Base-by-base conservation (phyloP, 30 jellyfish, hydroid and myxozoan genomes). In the Mastigias papua region DNA sequence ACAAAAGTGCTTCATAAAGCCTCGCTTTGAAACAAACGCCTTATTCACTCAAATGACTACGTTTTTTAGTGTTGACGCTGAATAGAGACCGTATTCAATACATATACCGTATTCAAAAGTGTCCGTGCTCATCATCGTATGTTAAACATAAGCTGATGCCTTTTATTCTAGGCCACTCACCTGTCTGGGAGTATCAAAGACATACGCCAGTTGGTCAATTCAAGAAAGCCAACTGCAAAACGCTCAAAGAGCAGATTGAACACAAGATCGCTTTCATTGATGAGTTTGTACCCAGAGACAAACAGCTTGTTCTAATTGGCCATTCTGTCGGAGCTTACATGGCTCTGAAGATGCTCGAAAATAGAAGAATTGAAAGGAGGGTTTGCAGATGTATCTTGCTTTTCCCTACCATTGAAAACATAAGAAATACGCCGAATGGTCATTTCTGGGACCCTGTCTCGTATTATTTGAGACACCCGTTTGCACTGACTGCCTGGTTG, bases 291-390 rank as follows among this genome's bases (percentile, higher is more conserved):
- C 98, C 98, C 0, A 75, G 67, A 23, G 82, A 76, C 79, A 86
- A 67, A 26, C 73, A 73, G 46, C 42, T 92, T 0, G 48, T 92
- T 22, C 86, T 92, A 0, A 87, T 92, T 65, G 98, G 98, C 25
- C 98, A 92, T 79, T 92, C 98, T 17, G 75, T 92, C 19, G 98
- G 98, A 16, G 92, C 94, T 22, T 92, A 86, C 70, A 92, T 92
- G 34, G 92, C 72, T n/a, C 46, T 92, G 29, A 69, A 86, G 73
- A 64, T 92, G 86, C 88, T 92, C 23, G 97, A 92, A 31, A 68
- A 92, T 57, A 34, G 50, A 11, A 48, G 54, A 31, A 31, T 81
- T 16, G 88, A 78, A 20, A 33, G 60, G 0, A 60, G 95, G 54
- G 95, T 82, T 10, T 42, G 71, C 17, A 73, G 61, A 32, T 49